Evolutionary conservation across 2,113 vertebrate species (phyloP).

Genomic region (Chaetodon auriga): DNA sequence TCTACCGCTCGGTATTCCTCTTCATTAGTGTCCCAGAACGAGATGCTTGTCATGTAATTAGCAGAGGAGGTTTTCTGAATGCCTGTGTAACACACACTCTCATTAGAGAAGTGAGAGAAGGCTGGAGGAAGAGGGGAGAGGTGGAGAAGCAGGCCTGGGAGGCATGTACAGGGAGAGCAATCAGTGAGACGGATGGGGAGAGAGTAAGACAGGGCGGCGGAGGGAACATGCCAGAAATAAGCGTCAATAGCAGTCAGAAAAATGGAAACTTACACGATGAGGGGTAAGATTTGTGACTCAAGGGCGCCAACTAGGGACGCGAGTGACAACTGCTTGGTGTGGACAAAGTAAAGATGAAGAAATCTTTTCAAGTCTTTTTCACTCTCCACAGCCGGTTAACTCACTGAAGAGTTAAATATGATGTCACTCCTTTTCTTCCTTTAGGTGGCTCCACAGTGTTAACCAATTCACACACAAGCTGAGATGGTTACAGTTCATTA

Average conservation of each 20-base stretch:
- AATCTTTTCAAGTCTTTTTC: not conserved
- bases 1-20: constrained; percentile 73
- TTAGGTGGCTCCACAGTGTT: not conserved
- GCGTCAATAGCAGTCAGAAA: constrained; percentile 38
- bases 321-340: constrained; percentile 14
- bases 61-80: constrained; percentile 73
- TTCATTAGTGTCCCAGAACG: constrained; percentile 81
- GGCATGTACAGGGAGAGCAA: constrained; percentile 30
- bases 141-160: constrained; percentile 47
- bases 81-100: constrained; percentile 72
- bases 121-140: constrained; percentile 41
- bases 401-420: not conserved
- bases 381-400: not conserved
- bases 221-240: constrained; percentile 16
- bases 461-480: not conserved
- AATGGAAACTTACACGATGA: constrained; percentile 17
- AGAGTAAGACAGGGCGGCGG: constrained; percentile 6
- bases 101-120: constrained; percentile 72
- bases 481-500: not conserved
- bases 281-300: constrained; percentile 17
- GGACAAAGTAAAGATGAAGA: not conserved
- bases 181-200: constrained; percentile 17
- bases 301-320: not conserved
- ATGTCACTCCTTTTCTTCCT: not conserved
- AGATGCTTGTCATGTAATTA: constrained; percentile 85